Conservation (phyloP, 2,888 invertebrate genomes). For the Catocala nupta region DNA sequence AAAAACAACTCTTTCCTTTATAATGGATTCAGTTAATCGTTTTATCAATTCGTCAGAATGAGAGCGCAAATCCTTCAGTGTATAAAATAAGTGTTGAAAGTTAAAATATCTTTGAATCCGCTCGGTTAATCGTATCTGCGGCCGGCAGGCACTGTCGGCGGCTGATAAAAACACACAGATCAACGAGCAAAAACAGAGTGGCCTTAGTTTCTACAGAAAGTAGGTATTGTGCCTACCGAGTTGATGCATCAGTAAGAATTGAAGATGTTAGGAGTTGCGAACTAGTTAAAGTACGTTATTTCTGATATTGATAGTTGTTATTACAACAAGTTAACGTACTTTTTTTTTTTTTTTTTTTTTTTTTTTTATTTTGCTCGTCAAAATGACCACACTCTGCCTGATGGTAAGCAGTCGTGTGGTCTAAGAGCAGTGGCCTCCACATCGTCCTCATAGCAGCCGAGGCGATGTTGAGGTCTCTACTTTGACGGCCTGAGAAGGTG, state of each 20-base stretch:
- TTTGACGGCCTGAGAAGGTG: no score
- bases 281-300: no score
- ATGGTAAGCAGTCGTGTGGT: no score
- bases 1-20: background rate
- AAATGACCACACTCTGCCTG: no score
- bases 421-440: no score
- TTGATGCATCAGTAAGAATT: background rate
- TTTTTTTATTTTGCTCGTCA: no score
- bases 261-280: no score
- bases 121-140: conserved; percentile 57
- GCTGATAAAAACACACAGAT: conserved; percentile 57
- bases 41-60: conserved; percentile 38
- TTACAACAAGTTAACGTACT: no score
- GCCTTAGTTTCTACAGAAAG: background rate
- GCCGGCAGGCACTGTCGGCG: conserved; percentile 60
- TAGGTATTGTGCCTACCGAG: background rate
- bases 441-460: no score
- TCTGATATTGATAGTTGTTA: no score
- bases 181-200: conserved; percentile 8
- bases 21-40: conserved; percentile 28
- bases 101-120: conserved; percentile 64
- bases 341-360: no score
- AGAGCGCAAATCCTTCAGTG: conserved; percentile 48
- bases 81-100: conserved; percentile 64
- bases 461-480: no score